Base-by-base conservation (phyloP, 1,140 invertebrate genomes). In the Trachymyrmex septentrionalis region DNA sequence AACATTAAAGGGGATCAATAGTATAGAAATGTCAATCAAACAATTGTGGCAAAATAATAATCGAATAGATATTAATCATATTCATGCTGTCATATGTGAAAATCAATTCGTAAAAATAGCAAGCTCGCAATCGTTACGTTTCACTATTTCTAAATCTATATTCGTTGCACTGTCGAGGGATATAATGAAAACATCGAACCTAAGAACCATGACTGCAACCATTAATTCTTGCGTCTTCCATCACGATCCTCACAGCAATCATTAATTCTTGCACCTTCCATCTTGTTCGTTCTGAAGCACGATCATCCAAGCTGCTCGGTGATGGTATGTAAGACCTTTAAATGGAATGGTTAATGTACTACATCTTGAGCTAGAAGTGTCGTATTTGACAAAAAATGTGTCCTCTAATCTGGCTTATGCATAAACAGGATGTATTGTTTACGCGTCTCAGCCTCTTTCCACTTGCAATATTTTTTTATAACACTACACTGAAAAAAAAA, bases 171-270 rank as follows among this genome's bases (percentile, higher is more conserved):
- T 50, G 85, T 57, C 53, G 21, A 14, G 21, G n/a, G 72, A 64
- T 53, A 63, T 75, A 87, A 90, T 82, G 86, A 88, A 88, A 88
- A 87, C 87, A 85, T 90, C 73, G 72, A 57, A 84, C 24, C 53
- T 9, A 55, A 85, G 75, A 55, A 44, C 44, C 44, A 63, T 59
- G 71, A 76, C 64, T 84, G 61, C 48, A 55, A 72, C 63, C 61
- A 84, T 85, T 85, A 76, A 89, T 89, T 72, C 55, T 75, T 73
- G 21, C 34, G 19, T 76, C 69, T 75, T 86, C 85, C 87, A 76
- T 86, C 69, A 19, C 34, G 14, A 85, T 67, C 87, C 71, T 38
- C 44, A 34, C 38, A 10, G 72, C 50, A 61, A 86, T 77, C 50
- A 73, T 85, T 86, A 78, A 67, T 76, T 87, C 82, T 85, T 76